Evolutionary conservation across 2,113 vertebrate species (phyloP), one percentile per base, ranked within the genome.

Genomic region (Apodemus speciosus): DNA sequence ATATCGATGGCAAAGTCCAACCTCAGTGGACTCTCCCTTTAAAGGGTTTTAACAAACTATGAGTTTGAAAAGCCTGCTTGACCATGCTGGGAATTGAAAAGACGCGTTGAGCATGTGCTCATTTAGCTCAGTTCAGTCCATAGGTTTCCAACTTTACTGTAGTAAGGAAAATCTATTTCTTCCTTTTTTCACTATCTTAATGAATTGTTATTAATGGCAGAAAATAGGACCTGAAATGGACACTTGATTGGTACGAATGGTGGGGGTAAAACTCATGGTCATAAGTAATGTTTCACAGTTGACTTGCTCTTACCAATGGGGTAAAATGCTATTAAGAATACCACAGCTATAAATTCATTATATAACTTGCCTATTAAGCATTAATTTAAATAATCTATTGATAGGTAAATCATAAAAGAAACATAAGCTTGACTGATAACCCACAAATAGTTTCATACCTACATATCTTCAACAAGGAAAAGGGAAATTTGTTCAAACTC

Each of bases 381-480:
- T 71, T 94, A 85, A 85, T 85, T 94, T 69, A 23, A 90, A 89
- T 93, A 88, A 89, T 69, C 87, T 90, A 91, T 90, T 91, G 8
- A 32, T 23, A 85, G 25, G 7, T 69, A n/a, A 91, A 94, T 81
- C 27, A 32, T 92, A 49, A 84, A 83, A 92, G 84, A 6, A 94
- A 38, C 7, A 80, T 84, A 68, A 25, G 77, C 94, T 73, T 92
- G 53, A 88, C 89, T 91, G 6, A 3, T 69, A 85, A 93, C 3
- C 14, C 62, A 95, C 93, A 95, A 91, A 97, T 97, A 96, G 96
- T 97, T 96, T 88, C 94, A 21, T 27, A 53, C 21, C 18, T 43
- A 56, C 9, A 13, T 69, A 79, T 90, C n/a, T 96, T 96, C 94
- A 97, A 95, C 60, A 85, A 95, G 77, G 92, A 88, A 94, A 97